phyloP scores from a whole-genome alignment of 2,888 invertebrate genomes.

The Drosophila formosana region DNA sequence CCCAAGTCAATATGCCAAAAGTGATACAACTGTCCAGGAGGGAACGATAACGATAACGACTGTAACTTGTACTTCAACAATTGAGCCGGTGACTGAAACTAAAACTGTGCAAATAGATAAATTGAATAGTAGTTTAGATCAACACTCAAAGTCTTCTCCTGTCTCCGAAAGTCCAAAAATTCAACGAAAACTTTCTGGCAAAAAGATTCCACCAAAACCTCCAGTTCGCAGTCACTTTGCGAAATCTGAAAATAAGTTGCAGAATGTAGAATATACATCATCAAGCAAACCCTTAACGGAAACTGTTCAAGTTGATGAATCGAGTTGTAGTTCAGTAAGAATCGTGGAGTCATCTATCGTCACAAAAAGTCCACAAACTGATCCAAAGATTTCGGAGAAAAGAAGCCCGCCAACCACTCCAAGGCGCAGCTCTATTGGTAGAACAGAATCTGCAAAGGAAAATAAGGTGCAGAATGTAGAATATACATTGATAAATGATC shows the following conservation, averaged over 20 bases:
- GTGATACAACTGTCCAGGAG: neutral
- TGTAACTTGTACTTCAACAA: constrained; percentile 8
- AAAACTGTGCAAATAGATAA: constrained; percentile 12
- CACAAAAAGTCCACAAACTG: neutral
- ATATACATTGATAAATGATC: neutral
- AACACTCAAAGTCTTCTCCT: constrained; percentile 1
- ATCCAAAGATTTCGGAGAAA: neutral
- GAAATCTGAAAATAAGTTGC: constrained; percentile 2
- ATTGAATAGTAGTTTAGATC: constrained; percentile 4
- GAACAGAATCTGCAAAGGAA: neutral
- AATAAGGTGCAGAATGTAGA: neutral
- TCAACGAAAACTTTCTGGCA: neutral
- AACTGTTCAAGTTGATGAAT: neutral
- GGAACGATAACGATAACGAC: constrained; percentile 1
- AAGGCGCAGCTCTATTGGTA: neutral
- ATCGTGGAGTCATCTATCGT: neutral
- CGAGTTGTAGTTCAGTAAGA: neutral
- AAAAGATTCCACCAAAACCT: constrained; percentile 1
- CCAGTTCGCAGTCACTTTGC: constrained; percentile 1
- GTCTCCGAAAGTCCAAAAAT: neutral
- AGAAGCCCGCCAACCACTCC: neutral
- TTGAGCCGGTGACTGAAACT: constrained; percentile 13
- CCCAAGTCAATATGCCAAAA: neutral
- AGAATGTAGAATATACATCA: neutral
- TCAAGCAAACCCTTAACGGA: neutral